These are phyloP conservation scores for Ianthella basta DNA, from an alignment of 37 sponge, comb jelly and placozoan genomes.

Conservation along the genomic window DNA sequence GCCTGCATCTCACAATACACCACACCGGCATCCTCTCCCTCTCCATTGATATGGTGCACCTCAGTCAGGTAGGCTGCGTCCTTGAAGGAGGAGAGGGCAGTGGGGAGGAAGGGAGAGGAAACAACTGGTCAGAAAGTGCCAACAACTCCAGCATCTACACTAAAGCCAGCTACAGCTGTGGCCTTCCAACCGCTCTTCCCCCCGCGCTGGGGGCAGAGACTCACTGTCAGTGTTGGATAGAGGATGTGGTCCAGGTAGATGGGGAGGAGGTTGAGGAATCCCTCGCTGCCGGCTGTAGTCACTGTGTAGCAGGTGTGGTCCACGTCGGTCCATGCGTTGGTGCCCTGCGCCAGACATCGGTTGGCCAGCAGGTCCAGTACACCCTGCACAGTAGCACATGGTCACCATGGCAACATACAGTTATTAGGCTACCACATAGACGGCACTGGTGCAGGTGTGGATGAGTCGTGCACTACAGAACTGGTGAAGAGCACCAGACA, in stretches of 20 bases:
- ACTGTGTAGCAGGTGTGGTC: conserved; percentile 98
- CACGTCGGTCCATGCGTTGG: conserved; percentile 98
- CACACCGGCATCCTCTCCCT: conserved; percentile 96
- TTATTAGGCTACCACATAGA: no score
- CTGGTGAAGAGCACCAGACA: background rate
- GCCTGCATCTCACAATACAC: conserved; percentile 99
- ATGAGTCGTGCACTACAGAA: no score
- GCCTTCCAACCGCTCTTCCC: no score
- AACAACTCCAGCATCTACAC: background rate
- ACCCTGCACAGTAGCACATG: conserved; percentile 54
- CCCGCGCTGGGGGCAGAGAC: background rate
- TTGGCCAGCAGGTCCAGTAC: conserved; percentile 91
- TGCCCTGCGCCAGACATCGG: conserved; percentile 92
- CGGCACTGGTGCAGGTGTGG: background rate
- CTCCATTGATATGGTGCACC: conserved; percentile 93
- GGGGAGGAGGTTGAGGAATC: conserved; percentile 91
- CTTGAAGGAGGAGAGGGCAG: conserved; percentile 24
- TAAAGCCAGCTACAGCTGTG: no score
- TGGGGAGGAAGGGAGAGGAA: no score
- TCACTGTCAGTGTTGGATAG: conserved; percentile 92
- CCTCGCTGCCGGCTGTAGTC: conserved; percentile 89
- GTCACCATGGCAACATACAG: no score
- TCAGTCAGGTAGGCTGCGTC: conserved; percentile 90
- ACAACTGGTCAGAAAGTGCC: background rate
- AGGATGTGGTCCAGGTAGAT: conserved; percentile 97